These are phyloP conservation scores for Cygnus olor DNA, from an alignment of 2,797 vertebrate species.

Conservation along the genomic window DNA sequence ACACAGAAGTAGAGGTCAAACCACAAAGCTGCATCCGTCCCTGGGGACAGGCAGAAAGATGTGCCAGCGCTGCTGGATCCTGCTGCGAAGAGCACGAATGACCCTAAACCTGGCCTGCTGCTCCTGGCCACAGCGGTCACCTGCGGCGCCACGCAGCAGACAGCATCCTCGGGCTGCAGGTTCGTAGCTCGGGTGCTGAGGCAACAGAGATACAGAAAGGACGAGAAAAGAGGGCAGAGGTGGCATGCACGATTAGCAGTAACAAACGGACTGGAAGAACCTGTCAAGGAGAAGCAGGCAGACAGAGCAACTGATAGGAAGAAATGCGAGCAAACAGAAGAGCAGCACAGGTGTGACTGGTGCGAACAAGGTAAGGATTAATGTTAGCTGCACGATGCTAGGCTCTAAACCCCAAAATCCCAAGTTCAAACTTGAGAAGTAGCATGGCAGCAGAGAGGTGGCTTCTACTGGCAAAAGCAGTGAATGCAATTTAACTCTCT, in stretches of 20 bases:
- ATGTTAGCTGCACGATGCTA: rapidly evolving
- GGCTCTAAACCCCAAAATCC: background rate
- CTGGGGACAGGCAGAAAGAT: background rate
- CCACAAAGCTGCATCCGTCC: background rate
- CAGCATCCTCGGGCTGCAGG: rapidly evolving
- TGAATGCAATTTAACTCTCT: background rate
- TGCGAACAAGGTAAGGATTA: background rate
- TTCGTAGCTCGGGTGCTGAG: background rate
- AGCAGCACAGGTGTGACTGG: background rate
- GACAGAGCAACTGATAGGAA: background rate
- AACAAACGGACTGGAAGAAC: background rate
- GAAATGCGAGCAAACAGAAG: background rate
- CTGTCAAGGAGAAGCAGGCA: background rate
- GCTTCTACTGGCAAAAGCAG: background rate
- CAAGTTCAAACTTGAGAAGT: background rate
- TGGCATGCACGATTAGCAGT: background rate
- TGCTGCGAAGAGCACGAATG: background rate
- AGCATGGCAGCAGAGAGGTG: background rate
- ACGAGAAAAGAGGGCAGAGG: background rate
- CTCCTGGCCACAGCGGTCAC: background rate
- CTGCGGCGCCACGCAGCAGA: background rate
- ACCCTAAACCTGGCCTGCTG: background rate
- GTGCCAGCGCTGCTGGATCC: background rate
- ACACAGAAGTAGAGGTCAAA: background rate
- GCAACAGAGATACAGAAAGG: background rate